Evolutionary conservation across 2,888 invertebrate species (phyloP), one percentile per base, ranked within the genome.

Genomic region (Iphiclides podalirius): DNA sequence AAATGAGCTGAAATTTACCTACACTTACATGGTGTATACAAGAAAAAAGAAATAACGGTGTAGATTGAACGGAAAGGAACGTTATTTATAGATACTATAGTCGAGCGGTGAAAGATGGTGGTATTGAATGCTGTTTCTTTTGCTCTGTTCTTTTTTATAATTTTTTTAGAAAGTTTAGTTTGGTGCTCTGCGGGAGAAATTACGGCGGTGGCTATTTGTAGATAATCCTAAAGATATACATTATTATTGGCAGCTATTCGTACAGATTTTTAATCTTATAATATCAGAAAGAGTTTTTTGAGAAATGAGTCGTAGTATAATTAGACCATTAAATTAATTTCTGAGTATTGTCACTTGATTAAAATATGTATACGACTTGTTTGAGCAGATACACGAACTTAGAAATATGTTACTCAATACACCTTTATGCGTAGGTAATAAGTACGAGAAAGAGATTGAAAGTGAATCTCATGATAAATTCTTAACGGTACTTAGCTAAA

Each of bases 111-210:
- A 88, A 85, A 87, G 87, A 87, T 77, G 76, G 74, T 78, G 72
- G 77, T 75, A 79, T 80, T 74, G 78, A 81, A 79, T 76, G 79
- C 68, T 75, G 67, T 78, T 78, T 84, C 80, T 84, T 84, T 85
- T 82, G 79, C 79, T 81, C 74, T 76, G 75, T 65, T 77, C 76
- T 78, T 76, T 67, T 78, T 77, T 58, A 53, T 75, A 77, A 74
- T 79, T 83, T 84, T 20, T 87, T 88, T 88, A 88, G 88, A 88
- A 88, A 88, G 88, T 87, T 78, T 72, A 75, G 81, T 79, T 76
- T 78, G 78, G 72, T 78, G 79, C 82, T 70, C 77, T 58, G 79
- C 79, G 72, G 75, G 86, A 79, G 86, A 88, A 87, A 88, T 85
- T 84, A 82, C 75, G 65, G 67, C 72, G 72, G 70, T 70, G 70